These are phyloP conservation scores for Drosophila pallidifrons DNA, from an alignment of 1,140 invertebrate genomes.

Conservation along the genomic window DNA sequence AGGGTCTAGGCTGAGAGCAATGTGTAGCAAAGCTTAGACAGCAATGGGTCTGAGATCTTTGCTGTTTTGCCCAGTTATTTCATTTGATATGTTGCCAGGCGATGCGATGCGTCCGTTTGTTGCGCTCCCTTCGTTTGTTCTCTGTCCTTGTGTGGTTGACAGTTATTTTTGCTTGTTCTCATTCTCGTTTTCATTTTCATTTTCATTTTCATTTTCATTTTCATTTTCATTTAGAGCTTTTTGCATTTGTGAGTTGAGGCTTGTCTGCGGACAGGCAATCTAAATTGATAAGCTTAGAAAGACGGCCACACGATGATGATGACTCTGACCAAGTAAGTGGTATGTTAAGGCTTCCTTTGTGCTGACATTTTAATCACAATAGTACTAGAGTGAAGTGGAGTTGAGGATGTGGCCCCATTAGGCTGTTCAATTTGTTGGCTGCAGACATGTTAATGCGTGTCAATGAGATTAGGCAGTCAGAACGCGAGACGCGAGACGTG, in stretches of 20 bases:
- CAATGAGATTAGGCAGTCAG: constrained; percentile 77
- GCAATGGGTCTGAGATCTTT: constrained; percentile 39
- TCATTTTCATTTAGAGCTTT: constrained; percentile 42
- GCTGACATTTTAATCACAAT: constrained; percentile 78
- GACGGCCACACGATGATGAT: constrained; percentile 8
- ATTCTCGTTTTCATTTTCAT: constrained; percentile 24
- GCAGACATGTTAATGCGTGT: constrained; percentile 78
- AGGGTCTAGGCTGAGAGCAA: not conserved
- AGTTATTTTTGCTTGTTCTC: constrained; percentile 41
- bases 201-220: constrained; percentile 28
- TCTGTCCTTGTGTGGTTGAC: constrained; percentile 42
- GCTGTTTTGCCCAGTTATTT: constrained; percentile 55
- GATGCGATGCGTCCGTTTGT: not conserved
- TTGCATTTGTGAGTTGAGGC: constrained; percentile 37
- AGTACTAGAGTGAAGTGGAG: constrained; percentile 4
- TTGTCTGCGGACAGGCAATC: constrained; percentile 56
- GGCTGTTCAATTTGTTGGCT: constrained; percentile 47
- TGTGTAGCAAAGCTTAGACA: not conserved
- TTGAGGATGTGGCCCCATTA: constrained; percentile 13
- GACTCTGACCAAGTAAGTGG: constrained; percentile 37
- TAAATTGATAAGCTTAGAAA: constrained; percentile 59
- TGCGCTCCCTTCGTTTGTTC: not conserved
- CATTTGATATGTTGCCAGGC: constrained; percentile 26
- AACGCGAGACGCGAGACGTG: constrained; percentile 23
- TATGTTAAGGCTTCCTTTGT: constrained; percentile 31